phyloP scores from a whole-genome alignment of 2,113 vertebrate species.

The Engystomops pustulosus region DNA sequence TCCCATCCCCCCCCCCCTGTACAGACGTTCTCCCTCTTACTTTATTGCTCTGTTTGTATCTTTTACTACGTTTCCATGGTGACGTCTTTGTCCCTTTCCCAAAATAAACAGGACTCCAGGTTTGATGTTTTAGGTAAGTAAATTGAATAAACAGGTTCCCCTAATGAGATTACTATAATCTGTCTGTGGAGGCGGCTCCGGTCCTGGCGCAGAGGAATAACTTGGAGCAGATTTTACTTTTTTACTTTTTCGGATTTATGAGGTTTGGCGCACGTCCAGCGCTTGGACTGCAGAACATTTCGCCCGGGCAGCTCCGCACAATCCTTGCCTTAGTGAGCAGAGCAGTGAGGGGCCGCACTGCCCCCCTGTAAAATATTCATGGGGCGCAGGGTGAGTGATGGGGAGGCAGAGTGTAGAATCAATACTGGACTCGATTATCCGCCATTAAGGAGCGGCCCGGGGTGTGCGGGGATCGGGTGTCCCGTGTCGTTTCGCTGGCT shows the following conservation, averaged over 20 bases:
- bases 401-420: slow-evolving; percentile 52
- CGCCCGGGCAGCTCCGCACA: slow-evolving; percentile 21
- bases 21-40: not conserved
- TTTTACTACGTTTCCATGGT: not conserved
- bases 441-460: slow-evolving; percentile 45
- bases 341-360: slow-evolving; percentile 16
- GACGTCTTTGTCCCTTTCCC: not conserved
- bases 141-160: slow-evolving; percentile 59
- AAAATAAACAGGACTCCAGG: not conserved
- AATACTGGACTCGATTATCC: slow-evolving; percentile 50
- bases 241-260: not conserved
- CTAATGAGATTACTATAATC: slow-evolving; percentile 63
- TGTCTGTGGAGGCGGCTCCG: slow-evolving; percentile 56
- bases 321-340: slow-evolving; percentile 5
- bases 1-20: not conserved
- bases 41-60: not conserved
- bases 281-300: not conserved
- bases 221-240: not conserved
- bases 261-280: not conserved
- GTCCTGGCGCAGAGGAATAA: not conserved
- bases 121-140: not conserved
- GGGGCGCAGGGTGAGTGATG: slow-evolving; percentile 38
- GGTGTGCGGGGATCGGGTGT: slow-evolving; percentile 41
- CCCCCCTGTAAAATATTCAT: slow-evolving; percentile 54
- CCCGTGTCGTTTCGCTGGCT: slow-evolving; percentile 45